Base-by-base conservation (phyloP, 2,888 invertebrate species). In the Meganola albula region DNA sequence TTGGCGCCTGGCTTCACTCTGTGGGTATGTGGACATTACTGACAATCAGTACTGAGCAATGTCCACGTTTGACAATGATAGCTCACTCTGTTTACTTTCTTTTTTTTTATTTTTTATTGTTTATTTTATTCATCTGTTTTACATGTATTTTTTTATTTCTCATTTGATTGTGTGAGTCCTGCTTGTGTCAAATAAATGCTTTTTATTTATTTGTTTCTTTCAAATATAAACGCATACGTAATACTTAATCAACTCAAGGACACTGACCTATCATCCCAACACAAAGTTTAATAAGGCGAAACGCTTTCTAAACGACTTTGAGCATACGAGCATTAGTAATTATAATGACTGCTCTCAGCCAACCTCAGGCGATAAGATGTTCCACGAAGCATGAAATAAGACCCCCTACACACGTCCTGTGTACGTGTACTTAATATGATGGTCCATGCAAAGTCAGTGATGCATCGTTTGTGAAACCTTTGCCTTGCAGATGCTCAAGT, bases 291-390 rank as follows among this genome's bases (percentile, higher is more conserved):
- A 52, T 53, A 51, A 42, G 39, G 56, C 34, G 51, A 61, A 61
- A 58, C 50, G 46, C 56, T 20, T 20, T 64, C 66, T 62, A 69
- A 69, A 70, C 63, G 57, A 63, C 63, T 78, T 78, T 73, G 74
- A 73, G 74, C 71, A 66, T 48, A 68, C 69, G 63, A 75, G 74
- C 76, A 79, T 77, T 64, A 79, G 79, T 79, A 77, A 84, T 84
- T 80, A 79, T 80, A 78, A 83, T 80, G 73, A 67, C 38, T 49
- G 60, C 67, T 62, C 63, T 61, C 50, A 56, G 48, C 47, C 64
- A 72, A 74, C 84, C 84, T 74, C 69, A 61, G 83, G 84, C 84
- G 71, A 79, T 80, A 84, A 82, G 83, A 82, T 77, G 82, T 79
- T 70, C 70, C 60, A 54, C 54, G 71, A 66, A 82, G 80, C 84